Evolutionary conservation across 2,888 invertebrate species (phyloP).

Genomic region (Drosophila vallismaia): DNA sequence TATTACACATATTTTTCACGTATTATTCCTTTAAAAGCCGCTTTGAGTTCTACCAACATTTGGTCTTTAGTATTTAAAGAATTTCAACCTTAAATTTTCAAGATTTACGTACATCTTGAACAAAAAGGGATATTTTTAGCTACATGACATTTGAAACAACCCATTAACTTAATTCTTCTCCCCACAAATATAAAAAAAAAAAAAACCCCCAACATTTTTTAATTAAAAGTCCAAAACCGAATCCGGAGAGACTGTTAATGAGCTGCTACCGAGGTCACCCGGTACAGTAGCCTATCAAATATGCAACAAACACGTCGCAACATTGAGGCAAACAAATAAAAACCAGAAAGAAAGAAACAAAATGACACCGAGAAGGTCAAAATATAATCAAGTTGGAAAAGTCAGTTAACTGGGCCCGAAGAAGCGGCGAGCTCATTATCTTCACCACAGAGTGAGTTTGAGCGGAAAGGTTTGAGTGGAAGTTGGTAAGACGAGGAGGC

Average conservation of each 20-base stretch:
- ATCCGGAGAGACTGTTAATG: constrained; percentile 65
- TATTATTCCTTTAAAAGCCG: too few relatives aligned
- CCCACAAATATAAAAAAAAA: not conserved
- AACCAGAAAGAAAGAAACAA: constrained; percentile 17
- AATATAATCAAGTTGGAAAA: constrained; percentile 65
- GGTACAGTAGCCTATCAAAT: constrained; percentile 69
- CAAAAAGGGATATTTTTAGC: not conserved
- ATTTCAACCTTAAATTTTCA: not conserved
- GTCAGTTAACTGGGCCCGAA: constrained; percentile 29
- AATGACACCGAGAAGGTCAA: constrained; percentile 68
- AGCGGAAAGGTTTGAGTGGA: constrained; percentile 38
- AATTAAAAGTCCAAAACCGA: constrained; percentile 59
- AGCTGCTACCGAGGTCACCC: constrained; percentile 49
- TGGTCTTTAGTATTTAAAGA: too few relatives aligned
- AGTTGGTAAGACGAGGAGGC: constrained; percentile 26
- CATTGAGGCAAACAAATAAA: constrained; percentile 41
- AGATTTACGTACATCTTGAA: not conserved
- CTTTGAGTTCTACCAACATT: too few relatives aligned
- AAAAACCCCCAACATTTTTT: constrained; percentile 35
- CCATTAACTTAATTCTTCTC: not conserved
- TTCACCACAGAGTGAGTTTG: constrained; percentile 56
- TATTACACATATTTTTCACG: too few relatives aligned
- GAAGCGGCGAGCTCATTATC: constrained; percentile 56
- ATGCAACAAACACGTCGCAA: constrained; percentile 70
- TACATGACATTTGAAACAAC: not conserved